Evolutionary conservation across 2,113 vertebrate genomes (phyloP).

Genomic region (Phyllostomus discolor): DNA sequence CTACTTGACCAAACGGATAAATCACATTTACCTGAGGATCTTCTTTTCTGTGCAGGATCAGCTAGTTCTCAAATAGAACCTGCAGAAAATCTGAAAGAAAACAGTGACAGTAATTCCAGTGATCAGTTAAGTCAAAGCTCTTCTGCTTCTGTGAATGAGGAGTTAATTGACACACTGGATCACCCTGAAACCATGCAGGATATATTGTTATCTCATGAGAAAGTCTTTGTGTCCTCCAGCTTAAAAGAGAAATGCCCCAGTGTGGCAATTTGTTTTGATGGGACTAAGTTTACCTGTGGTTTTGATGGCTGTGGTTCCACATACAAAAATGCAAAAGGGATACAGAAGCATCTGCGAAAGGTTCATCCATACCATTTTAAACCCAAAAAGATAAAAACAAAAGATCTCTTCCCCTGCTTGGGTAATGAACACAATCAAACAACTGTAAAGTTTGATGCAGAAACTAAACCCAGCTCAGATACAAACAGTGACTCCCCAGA

Average conservation of each 20-base stretch:
- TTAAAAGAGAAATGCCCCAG: constrained; percentile 78
- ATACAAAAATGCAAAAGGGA: constrained; percentile 88
- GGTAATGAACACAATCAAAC: constrained; percentile 67
- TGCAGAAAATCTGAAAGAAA: constrained; percentile 76
- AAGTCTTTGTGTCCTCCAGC: constrained; percentile 74
- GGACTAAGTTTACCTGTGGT: constrained; percentile 89
- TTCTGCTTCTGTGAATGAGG: constrained; percentile 70
- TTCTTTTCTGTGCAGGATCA: constrained; percentile 67
- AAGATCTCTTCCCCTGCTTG: constrained; percentile 68
- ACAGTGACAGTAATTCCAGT: constrained; percentile 81
- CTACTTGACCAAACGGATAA: constrained; percentile 71
- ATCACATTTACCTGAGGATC: constrained; percentile 66
- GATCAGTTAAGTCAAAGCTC: constrained; percentile 76
- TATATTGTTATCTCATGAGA: constrained; percentile 77
- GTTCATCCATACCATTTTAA: constrained; percentile 88
- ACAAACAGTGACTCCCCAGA: constrained; percentile 78
- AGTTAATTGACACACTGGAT: constrained; percentile 68
- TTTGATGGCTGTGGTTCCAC: constrained; percentile 91
- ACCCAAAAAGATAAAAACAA: constrained; percentile 83
- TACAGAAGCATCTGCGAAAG: constrained; percentile 90
- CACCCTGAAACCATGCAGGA: constrained; percentile 69
- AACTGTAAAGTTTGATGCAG: constrained; percentile 70
- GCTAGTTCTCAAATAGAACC: constrained; percentile 73
- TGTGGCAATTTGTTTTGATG: constrained; percentile 90
- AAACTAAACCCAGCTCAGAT: constrained; percentile 77